Evolutionary conservation across 2,888 invertebrate genomes (phyloP).

Genomic region (Eurytoma adleriae): DNA sequence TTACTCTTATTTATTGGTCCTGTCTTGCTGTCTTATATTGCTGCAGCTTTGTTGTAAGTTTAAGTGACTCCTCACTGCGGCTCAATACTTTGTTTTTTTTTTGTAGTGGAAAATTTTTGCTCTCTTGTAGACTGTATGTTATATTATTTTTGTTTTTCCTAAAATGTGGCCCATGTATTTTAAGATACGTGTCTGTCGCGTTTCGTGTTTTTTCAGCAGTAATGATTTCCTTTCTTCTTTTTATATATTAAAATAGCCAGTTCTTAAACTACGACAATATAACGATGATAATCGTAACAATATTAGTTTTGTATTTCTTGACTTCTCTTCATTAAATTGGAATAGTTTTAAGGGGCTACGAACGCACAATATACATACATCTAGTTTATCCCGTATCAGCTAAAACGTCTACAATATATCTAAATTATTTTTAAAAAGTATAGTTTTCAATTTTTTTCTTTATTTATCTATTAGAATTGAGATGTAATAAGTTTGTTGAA

Average conservation of each 20-base stretch:
- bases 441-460: not conserved
- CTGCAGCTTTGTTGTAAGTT: slow-evolving; percentile 28
- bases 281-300: slow-evolving; percentile 55
- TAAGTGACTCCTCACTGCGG: slow-evolving; percentile 33
- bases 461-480: not conserved
- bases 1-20: slow-evolving; percentile 52
- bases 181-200: slow-evolving; percentile 3
- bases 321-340: slow-evolving; percentile 38
- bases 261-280: slow-evolving; percentile 49
- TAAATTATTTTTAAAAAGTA: slow-evolving; percentile 29
- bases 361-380: slow-evolving; percentile 46
- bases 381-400: slow-evolving; percentile 3
- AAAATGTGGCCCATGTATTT: slow-evolving; percentile 18
- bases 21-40: slow-evolving; percentile 41
- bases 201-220: slow-evolving; percentile 17
- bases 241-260: slow-evolving; percentile 53
- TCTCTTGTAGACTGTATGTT: not conserved
- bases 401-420: slow-evolving; percentile 19
- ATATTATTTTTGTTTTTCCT: slow-evolving; percentile 19
- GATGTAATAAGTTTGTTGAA: slow-evolving; percentile 26
- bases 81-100: slow-evolving; percentile 2
- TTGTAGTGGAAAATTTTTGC: slow-evolving; percentile 27
- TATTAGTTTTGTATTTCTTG: slow-evolving; percentile 37
- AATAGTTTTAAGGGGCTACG: slow-evolving; percentile 51
- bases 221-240: slow-evolving; percentile 5